Percentiles rank a stretch among this genome's conserved stretches.
Evolutionary conservation across 2,888 invertebrate species (phyloP).

Genomic region (Sarcophaga carnaria): DNA sequence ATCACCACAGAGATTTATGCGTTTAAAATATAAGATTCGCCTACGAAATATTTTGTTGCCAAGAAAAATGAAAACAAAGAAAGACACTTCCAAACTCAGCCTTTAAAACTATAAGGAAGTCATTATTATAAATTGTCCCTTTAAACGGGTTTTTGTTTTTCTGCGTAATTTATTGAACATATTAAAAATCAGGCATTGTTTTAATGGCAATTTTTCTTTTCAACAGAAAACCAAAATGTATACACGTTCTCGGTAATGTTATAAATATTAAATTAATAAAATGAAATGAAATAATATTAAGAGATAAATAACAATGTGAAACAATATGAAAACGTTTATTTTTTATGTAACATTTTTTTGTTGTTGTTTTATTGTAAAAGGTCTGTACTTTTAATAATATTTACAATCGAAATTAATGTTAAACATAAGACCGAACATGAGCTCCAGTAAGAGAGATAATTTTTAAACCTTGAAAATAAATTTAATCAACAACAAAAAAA

Average conservation of each 20-base stretch:
- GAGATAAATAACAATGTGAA: background rate
- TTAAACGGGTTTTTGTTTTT: conserved; percentile 42
- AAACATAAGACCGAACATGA: conserved; percentile 54
- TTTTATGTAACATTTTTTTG: background rate
- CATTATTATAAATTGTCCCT: conserved; percentile 44
- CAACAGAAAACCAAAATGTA: background rate
- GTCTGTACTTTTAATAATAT: conserved; percentile 40
- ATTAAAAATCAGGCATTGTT: conserved; percentile 39
- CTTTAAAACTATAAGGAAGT: conserved; percentile 21
- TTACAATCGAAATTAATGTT: conserved; percentile 63
- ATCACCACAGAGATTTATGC: conserved; percentile 13
- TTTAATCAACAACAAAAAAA: conserved; percentile 59
- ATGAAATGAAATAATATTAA: conserved; percentile 2
- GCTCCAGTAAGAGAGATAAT: conserved; percentile 41
- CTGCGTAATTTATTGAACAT: conserved; percentile 52
- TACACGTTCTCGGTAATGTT: background rate
- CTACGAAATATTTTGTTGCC: conserved; percentile 17
- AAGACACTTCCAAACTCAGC: background rate
- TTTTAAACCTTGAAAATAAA: conserved; percentile 69
- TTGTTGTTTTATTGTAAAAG: conserved; percentile 17
- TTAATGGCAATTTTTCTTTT: conserved; percentile 28
- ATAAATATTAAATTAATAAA: conserved; percentile 1
- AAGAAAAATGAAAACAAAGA: background rate
- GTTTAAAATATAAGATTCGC: conserved; percentile 36
- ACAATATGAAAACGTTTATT: conserved; percentile 11